phyloP scores from a whole-genome alignment of 2,113 vertebrate species.

The Orthonyx spaldingii region DNA sequence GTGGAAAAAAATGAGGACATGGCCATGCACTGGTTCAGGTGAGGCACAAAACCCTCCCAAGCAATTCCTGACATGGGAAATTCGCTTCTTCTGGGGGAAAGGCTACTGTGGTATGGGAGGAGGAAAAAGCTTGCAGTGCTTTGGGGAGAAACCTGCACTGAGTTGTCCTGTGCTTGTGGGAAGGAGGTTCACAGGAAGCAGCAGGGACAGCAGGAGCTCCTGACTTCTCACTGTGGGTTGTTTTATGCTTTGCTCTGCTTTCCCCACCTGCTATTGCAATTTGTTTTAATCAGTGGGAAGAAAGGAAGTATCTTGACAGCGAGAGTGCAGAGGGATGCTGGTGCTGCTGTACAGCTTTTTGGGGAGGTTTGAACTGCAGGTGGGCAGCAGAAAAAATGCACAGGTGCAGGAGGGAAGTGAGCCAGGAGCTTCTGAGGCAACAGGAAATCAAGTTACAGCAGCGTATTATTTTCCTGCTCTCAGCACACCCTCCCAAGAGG shows the following conservation, averaged over 20 bases:
- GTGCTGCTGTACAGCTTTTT: neutral
- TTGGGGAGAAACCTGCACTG: fast-evolving
- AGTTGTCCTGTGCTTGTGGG: neutral
- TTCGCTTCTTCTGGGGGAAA: neutral
- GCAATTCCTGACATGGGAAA: neutral
- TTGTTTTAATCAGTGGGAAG: neutral
- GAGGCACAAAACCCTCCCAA: neutral
- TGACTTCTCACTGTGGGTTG: neutral
- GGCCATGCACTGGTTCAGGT: slow-evolving; percentile 71
- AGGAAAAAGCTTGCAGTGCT: neutral
- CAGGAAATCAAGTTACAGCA: neutral
- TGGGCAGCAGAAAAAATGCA: neutral
- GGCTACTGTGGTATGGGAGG: neutral
- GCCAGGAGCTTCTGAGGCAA: neutral
- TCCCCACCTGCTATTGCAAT: neutral
- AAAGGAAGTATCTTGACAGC: neutral
- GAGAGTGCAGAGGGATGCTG: neutral
- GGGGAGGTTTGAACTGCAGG: neutral
- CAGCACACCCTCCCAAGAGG: neutral
- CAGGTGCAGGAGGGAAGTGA: neutral
- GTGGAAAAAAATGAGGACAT: slow-evolving; percentile 53
- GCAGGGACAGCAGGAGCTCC: neutral
- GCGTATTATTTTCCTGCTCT: neutral
- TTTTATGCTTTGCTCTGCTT: neutral
- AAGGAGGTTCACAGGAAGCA: neutral